phyloP scores from a whole-genome alignment of 2,797 vertebrate species.

The Odontamblyopus lacepedii region DNA sequence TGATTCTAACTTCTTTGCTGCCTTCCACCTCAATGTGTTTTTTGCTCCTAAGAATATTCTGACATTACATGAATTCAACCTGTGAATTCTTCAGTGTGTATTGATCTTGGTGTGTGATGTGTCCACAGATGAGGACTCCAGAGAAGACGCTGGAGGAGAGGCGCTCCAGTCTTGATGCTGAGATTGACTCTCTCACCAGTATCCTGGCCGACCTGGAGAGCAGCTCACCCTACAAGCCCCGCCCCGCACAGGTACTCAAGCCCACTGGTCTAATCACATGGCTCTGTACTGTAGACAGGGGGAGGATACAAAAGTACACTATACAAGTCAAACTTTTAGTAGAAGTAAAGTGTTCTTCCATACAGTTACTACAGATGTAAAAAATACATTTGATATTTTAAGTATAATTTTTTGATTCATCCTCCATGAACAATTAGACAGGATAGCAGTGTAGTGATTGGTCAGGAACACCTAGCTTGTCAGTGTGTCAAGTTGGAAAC shows the following conservation, averaged over 20 bases:
- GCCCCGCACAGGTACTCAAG: slow-evolving; percentile 77
- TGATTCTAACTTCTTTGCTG: too few species aligned
- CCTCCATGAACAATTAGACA: too few species aligned
- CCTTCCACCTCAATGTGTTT: not conserved
- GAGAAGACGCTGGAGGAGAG: slow-evolving; percentile 93
- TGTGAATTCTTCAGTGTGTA: not conserved
- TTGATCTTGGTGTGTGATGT: slow-evolving; percentile 14
- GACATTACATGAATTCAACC: not conserved
- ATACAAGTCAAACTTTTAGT: not conserved
- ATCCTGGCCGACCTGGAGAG: slow-evolving; percentile 95
- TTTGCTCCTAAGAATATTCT: not conserved
- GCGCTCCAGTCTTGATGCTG: slow-evolving; percentile 92
- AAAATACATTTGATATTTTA: too few species aligned
- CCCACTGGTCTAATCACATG: not conserved
- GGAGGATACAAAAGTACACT: not conserved
- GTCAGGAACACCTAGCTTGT: not conserved
- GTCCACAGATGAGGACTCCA: slow-evolving; percentile 82
- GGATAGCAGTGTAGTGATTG: too few species aligned
- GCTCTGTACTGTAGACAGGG: not conserved
- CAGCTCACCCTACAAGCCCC: slow-evolving; percentile 94
- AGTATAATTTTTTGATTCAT: too few species aligned
- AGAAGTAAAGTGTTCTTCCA: too few species aligned
- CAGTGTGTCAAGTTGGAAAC: not conserved
- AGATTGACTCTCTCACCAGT: slow-evolving; percentile 96
- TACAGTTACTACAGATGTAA: too few species aligned